Base-by-base conservation (phyloP, 1,140 invertebrate genomes). In the Bradynema listronoti region DNA sequence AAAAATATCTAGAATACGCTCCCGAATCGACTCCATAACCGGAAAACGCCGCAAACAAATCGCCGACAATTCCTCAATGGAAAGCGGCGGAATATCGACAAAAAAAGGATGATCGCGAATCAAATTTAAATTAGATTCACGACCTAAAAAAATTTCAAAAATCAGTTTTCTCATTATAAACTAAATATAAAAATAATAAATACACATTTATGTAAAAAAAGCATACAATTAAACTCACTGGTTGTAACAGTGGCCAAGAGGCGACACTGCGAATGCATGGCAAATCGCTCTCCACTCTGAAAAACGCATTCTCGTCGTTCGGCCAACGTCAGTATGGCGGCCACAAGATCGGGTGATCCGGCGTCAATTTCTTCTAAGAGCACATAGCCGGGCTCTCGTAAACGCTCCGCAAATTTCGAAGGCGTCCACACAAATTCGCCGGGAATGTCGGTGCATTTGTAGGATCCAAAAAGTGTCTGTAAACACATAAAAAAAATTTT, bases 351-450 rank as follows among this genome's bases (percentile, higher is more conserved):
- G 74, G 88, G 84, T 5, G 88, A 87, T 9, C 91, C 91, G 68
- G 85, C 86, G 75, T 98, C 92, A 56, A 99, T 86, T 78, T 98
- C 94, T 83, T 99, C 94, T 36, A 99, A 78, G 0, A 98, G 80
- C 42, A 99, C 80, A 90, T 95, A 94, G 75, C 88, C 85, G 0
- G 91, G 91, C 72, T 87, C 82, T 61, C 84, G 83, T 4, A 96
- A 87, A 56, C 90, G 91, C 81, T 87, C 85, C 4, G 90, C 89
- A 25, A 95, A 78, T 52, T 89, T 85, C 41, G 94, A 94, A 5
- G 92, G 86, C 68, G 88, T 85, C 93, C 93, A 99, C 29, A 91
- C 79, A 82, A 99, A 99, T 80, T 98, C 89, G 34, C 93, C 93
- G 3, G 92, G 92, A 33, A 93, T 83, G 77, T 96, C 91, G 0